Evolutionary conservation across 2,888 invertebrate genomes (phyloP).

Genomic region (Amorpha juglandis): DNA sequence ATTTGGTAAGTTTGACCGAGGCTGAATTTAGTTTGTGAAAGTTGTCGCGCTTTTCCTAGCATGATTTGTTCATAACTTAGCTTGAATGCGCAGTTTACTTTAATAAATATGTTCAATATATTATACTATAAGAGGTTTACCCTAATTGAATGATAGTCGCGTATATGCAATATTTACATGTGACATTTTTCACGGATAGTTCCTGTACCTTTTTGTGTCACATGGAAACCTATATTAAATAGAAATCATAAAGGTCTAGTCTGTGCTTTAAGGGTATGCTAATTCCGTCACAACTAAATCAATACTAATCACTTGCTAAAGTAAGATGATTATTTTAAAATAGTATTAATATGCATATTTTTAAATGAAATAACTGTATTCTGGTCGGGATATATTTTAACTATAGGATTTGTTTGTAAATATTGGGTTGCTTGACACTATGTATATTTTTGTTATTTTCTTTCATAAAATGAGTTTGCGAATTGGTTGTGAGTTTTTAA

Average conservation of each 20-base stretch:
- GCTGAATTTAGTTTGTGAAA: no score
- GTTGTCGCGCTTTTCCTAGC: no score
- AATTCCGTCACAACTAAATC: not conserved
- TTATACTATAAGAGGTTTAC: no score
- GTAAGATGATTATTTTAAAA: not conserved
- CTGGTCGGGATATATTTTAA: not conserved
- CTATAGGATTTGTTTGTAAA: not conserved
- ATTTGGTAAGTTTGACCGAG: no score
- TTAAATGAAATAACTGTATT: not conserved
- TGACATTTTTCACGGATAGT: no score
- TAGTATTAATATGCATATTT: not conserved
- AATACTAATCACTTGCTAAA: not conserved
- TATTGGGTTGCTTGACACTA: not conserved
- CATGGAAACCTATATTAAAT: no score
- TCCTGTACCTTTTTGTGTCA: no score
- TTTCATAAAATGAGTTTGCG: not conserved
- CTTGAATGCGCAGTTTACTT: no score
- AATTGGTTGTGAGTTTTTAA: not conserved
- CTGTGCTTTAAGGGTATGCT: constrained; percentile 1
- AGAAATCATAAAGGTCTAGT: not conserved
- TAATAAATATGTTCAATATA: no score
- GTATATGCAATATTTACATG: no score
- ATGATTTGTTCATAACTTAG: no score
- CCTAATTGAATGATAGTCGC: no score
- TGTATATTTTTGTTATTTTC: not conserved